These are phyloP conservation scores for Neolamprologus falcicula DNA, from an alignment of 2,113 vertebrate genomes.

Conservation along the genomic window DNA sequence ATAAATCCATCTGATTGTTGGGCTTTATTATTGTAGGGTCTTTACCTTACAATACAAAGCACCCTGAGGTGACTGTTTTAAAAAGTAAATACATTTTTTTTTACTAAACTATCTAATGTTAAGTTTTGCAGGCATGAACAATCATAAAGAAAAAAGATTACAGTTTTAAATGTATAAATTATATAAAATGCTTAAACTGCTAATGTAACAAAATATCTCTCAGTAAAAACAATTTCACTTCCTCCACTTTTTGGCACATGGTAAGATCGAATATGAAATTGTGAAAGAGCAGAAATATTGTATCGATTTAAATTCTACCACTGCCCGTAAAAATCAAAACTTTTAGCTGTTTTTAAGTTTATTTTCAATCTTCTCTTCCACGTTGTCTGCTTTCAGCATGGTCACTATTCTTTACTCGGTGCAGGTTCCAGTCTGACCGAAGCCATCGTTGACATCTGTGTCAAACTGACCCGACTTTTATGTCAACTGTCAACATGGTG, in stretches of 20 bases:
- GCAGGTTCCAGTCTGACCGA: background rate
- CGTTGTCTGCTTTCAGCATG: background rate
- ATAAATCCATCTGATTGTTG: accelerated
- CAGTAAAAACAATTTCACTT: accelerated
- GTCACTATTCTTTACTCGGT: accelerated
- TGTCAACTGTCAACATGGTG: accelerated
- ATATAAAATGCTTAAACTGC: background rate
- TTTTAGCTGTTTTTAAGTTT: background rate
- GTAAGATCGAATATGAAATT: background rate
- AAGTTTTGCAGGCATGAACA: background rate
- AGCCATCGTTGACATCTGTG: background rate
- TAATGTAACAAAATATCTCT: accelerated
- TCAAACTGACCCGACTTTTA: background rate
- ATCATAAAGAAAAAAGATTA: background rate
- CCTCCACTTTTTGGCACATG: background rate
- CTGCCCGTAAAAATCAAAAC: background rate
- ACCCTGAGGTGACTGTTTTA: accelerated
- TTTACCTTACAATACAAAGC: background rate
- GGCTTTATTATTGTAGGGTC: background rate
- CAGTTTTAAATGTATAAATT: background rate
- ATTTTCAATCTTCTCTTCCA: background rate
- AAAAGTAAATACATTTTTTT: background rate
- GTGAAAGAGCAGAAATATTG: background rate
- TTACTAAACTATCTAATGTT: background rate
- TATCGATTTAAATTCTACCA: background rate